Evolutionary conservation across 2,797 vertebrate species (phyloP).

Genomic region (Sciurus vulgaris): DNA sequence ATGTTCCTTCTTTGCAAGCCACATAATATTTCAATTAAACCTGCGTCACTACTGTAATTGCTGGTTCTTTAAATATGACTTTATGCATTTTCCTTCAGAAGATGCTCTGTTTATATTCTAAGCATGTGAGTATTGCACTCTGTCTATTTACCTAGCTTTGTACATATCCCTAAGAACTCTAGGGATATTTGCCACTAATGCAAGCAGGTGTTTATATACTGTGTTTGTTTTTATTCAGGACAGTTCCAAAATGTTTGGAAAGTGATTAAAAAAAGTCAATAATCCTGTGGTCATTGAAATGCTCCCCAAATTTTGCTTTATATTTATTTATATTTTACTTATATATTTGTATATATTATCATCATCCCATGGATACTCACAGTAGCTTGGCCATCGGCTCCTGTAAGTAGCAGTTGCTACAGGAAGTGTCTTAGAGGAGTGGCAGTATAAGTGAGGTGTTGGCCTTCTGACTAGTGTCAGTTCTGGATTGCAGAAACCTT

Average conservation of each 20-base stretch:
- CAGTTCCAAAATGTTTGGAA: conserved; percentile 64
- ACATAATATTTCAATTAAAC: conserved; percentile 40
- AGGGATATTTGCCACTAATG: conserved; percentile 52
- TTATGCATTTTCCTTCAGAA: neutral
- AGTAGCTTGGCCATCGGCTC: neutral
- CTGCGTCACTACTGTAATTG: neutral
- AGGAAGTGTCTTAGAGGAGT: neutral
- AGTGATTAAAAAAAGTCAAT: conserved; percentile 39
- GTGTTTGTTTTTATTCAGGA: conserved; percentile 66
- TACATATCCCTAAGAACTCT: conserved; percentile 27
- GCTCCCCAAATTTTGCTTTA: conserved; percentile 58
- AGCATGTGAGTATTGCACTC: neutral
- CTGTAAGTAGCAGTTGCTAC: neutral
- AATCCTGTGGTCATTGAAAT: conserved; percentile 30
- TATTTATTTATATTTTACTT: no score
- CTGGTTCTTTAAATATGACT: neutral
- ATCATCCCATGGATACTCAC: neutral
- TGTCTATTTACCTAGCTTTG: conserved; percentile 65
- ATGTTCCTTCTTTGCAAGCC: neutral
- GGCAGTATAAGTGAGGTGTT: neutral
- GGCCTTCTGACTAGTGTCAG: neutral
- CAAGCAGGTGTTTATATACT: conserved; percentile 49
- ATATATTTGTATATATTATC: neutral
- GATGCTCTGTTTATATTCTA: conserved; percentile 18
- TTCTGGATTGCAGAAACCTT: neutral